Percentiles rank a stretch among this genome's conserved stretches.
Evolutionary conservation across 1,140 invertebrate species (phyloP).

Genomic region (Lithobius niger): DNA sequence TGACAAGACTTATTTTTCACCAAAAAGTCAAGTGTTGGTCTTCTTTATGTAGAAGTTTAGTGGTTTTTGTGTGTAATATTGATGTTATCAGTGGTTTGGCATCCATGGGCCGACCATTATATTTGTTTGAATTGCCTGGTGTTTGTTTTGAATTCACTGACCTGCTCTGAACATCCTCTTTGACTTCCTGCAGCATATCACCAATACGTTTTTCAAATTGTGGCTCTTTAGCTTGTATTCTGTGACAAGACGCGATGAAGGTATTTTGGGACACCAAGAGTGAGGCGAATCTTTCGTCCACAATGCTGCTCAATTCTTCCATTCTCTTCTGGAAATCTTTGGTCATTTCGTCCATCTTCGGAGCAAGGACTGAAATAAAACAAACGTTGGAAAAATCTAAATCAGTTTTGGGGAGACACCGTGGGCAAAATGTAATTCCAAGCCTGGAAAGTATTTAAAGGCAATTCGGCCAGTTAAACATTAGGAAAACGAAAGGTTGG

Average conservation of each 20-base stretch:
- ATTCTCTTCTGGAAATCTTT: conserved; percentile 16
- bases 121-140: too few relatives aligned
- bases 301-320: conserved; percentile 22
- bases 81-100: conserved; percentile 28
- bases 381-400: too few relatives aligned
- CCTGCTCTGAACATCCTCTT: conserved; percentile 40
- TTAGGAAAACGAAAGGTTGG: too few relatives aligned
- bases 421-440: too few relatives aligned
- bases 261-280: conserved; percentile 40
- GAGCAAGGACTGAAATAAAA: not conserved
- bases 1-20: too few relatives aligned
- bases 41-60: too few relatives aligned
- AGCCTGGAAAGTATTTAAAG: too few relatives aligned
- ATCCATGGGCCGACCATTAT: too few relatives aligned
- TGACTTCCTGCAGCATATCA: conserved; percentile 40
- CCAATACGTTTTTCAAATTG: conserved; percentile 39
- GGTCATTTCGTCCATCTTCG: conserved; percentile 11
- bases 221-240: conserved; percentile 42
- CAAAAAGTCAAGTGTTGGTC: too few relatives aligned
- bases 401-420: too few relatives aligned
- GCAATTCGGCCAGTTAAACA: too few relatives aligned
- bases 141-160: not conserved
- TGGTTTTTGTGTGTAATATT: too few relatives aligned
- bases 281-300: conserved; percentile 36
- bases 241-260: conserved; percentile 43